Evolutionary conservation across 2,113 vertebrate species (phyloP).

Genomic region (Pluvianellus socialis): DNA sequence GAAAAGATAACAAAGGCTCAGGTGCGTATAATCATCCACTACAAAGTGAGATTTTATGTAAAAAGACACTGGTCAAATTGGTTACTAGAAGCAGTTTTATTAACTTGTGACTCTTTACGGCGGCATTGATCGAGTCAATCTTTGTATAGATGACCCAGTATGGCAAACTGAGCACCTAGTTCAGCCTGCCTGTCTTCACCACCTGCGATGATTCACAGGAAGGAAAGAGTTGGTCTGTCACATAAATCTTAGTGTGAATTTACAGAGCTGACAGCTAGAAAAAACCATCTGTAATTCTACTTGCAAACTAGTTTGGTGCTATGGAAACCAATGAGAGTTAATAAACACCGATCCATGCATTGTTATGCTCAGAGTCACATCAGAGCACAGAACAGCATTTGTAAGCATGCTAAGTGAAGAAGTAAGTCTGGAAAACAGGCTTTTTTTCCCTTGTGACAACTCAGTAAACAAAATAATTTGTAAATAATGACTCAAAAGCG

Average conservation of each 20-base stretch:
- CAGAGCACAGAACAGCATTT: accelerated
- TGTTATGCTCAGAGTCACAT: neutral
- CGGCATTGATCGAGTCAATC: neutral
- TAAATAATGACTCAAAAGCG: constrained; percentile 68
- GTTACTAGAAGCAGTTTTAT: neutral
- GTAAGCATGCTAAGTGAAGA: neutral
- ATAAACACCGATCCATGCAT: neutral
- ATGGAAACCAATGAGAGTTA: constrained; percentile 9
- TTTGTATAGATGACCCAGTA: neutral
- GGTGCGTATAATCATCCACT: neutral
- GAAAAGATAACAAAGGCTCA: neutral
- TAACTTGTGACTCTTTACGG: accelerated
- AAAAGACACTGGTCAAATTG: neutral
- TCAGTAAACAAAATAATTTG: constrained; percentile 50
- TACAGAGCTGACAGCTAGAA: neutral
- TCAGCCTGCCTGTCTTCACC: neutral
- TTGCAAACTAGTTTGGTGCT: neutral
- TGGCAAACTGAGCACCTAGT: neutral
- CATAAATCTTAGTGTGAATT: neutral
- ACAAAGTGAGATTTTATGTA: neutral
- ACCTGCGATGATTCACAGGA: constrained; percentile 10
- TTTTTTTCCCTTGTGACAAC: neutral
- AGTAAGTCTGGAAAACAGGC: neutral
- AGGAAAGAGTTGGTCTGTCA: neutral
- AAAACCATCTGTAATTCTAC: neutral